Conservation (phyloP, 2,113 vertebrate genomes). For the Heliornis fulica region DNA sequence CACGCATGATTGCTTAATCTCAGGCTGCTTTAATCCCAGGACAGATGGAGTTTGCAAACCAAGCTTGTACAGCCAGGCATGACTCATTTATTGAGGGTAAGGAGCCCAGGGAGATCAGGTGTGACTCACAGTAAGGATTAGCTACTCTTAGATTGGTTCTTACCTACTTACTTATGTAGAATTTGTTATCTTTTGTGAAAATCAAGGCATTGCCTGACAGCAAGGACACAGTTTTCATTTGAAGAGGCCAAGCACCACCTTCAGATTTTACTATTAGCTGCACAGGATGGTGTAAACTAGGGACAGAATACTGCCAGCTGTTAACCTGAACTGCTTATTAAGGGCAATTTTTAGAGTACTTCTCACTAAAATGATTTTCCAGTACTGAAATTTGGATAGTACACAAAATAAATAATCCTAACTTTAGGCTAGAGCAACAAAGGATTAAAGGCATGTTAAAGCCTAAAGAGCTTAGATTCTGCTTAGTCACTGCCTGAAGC, state of each 20-base stretch:
- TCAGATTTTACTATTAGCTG: background rate
- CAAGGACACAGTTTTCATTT: background rate
- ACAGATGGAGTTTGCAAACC: background rate
- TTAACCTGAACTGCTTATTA: background rate
- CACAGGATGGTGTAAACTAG: background rate
- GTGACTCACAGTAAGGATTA: background rate
- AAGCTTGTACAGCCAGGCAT: background rate
- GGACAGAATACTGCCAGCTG: background rate
- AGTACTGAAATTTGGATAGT: background rate
- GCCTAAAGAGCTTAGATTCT: conserved; percentile 47
- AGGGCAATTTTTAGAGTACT: background rate
- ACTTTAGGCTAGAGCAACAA: conserved; percentile 36
- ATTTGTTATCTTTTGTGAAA: background rate
- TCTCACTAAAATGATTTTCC: conserved; percentile 42
- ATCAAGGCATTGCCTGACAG: background rate
- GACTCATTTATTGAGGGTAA: background rate
- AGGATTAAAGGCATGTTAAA: conserved; percentile 51
- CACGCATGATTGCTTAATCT: background rate
- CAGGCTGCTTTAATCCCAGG: background rate
- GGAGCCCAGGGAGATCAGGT: conserved; percentile 12
- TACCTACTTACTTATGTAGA: background rate
- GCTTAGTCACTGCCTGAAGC: conserved; percentile 11
- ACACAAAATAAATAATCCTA: conserved; percentile 40
- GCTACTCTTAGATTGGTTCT: conserved; percentile 31
- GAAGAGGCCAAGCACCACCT: background rate